A percentile compares a stretch with the other conserved stretches of the same genome.
phyloP scores from a whole-genome alignment of 2,888 invertebrate species.

The Gymnosoma rotundatum region DNA sequence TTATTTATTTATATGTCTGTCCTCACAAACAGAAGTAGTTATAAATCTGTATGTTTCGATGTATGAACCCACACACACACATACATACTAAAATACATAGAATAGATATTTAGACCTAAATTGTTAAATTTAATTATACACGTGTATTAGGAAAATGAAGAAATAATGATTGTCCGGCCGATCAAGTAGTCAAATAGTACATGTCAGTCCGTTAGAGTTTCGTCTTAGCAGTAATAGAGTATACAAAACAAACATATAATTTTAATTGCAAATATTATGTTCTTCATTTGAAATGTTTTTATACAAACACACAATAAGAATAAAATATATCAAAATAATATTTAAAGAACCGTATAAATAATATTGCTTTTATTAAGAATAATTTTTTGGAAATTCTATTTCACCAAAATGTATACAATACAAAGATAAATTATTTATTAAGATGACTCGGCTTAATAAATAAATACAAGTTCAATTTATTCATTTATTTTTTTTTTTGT shows the following conservation, averaged over 20 bases:
- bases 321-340: background rate
- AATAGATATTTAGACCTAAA: constrained; percentile 3
- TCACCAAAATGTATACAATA: background rate
- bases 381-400: background rate
- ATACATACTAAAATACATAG: background rate
- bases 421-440: background rate
- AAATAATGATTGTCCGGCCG: constrained; percentile 40
- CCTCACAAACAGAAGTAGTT: background rate
- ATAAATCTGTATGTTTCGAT: background rate
- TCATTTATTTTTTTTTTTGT: no score
- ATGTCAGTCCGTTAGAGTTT: constrained; percentile 16
- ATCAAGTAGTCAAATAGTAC: background rate
- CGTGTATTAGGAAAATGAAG: constrained; percentile 25
- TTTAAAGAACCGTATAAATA: background rate
- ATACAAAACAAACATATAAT: constrained; percentile 31
- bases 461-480: background rate
- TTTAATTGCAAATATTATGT: constrained; percentile 56
- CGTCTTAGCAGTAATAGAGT: constrained; percentile 15
- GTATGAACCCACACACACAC: background rate
- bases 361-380: background rate
- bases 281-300: constrained; percentile 15
- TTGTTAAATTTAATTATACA: constrained; percentile 33
- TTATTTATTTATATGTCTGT: constrained; percentile 9
- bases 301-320: background rate
- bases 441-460: no score